Conservation (phyloP, 1,140 invertebrate species). For the Achatina immaculata region DNA sequence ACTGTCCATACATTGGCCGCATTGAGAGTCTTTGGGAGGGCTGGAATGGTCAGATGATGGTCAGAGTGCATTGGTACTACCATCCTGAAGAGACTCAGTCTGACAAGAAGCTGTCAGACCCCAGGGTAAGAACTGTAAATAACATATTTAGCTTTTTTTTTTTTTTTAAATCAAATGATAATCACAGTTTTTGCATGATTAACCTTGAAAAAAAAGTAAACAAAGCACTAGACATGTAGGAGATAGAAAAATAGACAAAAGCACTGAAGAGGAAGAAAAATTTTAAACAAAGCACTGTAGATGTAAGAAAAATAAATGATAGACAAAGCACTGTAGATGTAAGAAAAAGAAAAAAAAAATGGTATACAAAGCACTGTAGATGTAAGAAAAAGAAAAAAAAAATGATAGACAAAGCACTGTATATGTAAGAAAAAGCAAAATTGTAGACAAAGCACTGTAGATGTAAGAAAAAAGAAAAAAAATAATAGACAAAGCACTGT, state of each 20-base stretch:
- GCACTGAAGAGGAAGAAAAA: too few relatives aligned
- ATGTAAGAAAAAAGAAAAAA: too few relatives aligned
- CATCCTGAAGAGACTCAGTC: conserved; percentile 92
- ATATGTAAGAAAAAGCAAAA: too few relatives aligned
- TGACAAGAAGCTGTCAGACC: conserved; percentile 68
- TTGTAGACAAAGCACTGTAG: too few relatives aligned
- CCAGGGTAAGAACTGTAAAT: conserved; percentile 66
- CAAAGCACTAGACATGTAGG: background rate
- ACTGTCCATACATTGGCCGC: conserved; percentile 90
- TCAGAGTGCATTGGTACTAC: conserved; percentile 95
- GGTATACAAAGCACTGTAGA: too few relatives aligned
- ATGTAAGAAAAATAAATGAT: too few relatives aligned
- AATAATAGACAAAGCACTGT: too few relatives aligned
- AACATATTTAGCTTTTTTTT: background rate
- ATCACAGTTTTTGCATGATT: background rate
- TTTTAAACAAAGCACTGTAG: too few relatives aligned
- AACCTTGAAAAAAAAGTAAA: background rate
- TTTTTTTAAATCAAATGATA: background rate
- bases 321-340: too few relatives aligned
- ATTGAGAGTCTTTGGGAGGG: conserved; percentile 93
- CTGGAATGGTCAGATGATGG: conserved; percentile 87
- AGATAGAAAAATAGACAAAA: background rate
- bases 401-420: too few relatives aligned
- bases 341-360: too few relatives aligned
- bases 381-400: too few relatives aligned